Percentiles rank a stretch among this genome's conserved stretches.
Conservation (phyloP, 2,888 invertebrate genomes). For the Pollenia labialis region DNA sequence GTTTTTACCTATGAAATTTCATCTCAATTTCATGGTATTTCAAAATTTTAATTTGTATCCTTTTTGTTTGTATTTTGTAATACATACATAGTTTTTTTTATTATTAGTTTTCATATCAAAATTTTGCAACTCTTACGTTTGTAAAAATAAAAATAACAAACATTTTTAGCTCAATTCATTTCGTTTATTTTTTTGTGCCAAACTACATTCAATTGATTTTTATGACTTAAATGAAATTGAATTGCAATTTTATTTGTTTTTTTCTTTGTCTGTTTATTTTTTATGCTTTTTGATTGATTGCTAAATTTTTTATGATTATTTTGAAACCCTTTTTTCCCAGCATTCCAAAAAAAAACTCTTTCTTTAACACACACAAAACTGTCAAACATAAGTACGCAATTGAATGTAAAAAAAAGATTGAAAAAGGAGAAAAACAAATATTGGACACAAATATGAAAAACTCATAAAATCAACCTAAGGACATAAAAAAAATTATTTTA, state of each 20-base stretch:
- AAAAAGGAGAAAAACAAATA: slow-evolving; percentile 11
- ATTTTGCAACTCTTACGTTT: neutral
- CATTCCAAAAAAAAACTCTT: neutral
- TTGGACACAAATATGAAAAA: slow-evolving; percentile 45
- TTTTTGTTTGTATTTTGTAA: neutral
- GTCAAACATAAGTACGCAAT: slow-evolving; percentile 47
- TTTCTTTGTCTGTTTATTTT: neutral
- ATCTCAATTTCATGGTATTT: neutral
- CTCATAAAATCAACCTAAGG: slow-evolving; percentile 50
- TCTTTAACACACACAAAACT: neutral
- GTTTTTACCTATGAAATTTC: neutral
- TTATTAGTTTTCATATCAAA: neutral
- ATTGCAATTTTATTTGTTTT: slow-evolving; percentile 55
- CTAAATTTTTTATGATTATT: slow-evolving; percentile 65
- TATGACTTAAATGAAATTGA: slow-evolving; percentile 68
- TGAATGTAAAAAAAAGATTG: slow-evolving; percentile 19
- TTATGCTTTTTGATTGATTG: slow-evolving; percentile 70
- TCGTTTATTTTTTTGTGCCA: slow-evolving; percentile 52
- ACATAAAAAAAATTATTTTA: slow-evolving; percentile 57
- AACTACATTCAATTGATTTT: slow-evolving; percentile 67
- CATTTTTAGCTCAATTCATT: slow-evolving; percentile 11
- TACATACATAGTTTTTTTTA: neutral
- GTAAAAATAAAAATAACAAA: neutral
- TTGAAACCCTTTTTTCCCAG: slow-evolving; percentile 47
- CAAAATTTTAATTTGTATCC: neutral